Evolutionary conservation across 2,113 vertebrate species (phyloP).

Genomic region (Zeus faber): DNA sequence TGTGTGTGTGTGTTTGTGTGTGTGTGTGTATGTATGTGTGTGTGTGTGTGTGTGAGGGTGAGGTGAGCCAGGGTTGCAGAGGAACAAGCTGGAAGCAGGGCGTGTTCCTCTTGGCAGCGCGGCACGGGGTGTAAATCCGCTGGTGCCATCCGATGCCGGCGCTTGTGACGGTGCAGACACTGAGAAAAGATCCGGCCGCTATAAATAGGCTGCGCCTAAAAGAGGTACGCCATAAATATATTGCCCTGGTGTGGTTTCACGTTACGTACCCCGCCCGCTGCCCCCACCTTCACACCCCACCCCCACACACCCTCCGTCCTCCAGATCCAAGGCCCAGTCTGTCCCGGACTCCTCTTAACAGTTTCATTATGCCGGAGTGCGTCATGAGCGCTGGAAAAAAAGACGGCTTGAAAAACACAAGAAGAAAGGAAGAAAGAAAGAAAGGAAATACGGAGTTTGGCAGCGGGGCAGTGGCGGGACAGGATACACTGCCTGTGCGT

Average conservation of each 20-base stretch:
- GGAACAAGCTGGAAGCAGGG: constrained; percentile 55
- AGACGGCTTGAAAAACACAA: constrained; percentile 56
- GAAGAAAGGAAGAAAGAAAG: constrained; percentile 54
- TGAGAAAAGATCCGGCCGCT: constrained; percentile 70
- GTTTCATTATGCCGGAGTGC: constrained; percentile 70
- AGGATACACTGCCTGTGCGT: constrained; percentile 41
- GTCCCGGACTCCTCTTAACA: constrained; percentile 63
- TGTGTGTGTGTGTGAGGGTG: constrained; percentile 36
- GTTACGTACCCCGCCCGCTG: constrained; percentile 59
- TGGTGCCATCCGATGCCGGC: constrained; percentile 63
- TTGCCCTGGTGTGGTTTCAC: constrained; percentile 65
- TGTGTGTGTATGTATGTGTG: constrained; percentile 44
- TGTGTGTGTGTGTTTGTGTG: constrained; percentile 44
- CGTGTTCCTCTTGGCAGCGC: constrained; percentile 62
- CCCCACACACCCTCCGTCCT: constrained; percentile 19
- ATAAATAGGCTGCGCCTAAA: constrained; percentile 69
- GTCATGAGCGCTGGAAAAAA: constrained; percentile 67
- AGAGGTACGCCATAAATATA: constrained; percentile 70
- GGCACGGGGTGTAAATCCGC: constrained; percentile 47
- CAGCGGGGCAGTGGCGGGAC: constrained; percentile 47
- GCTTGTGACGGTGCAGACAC: constrained; percentile 57
- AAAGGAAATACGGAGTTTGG: constrained; percentile 66
- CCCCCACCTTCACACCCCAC: constrained; percentile 9
- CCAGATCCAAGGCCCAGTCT: constrained; percentile 33
- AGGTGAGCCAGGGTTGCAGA: constrained; percentile 35